Percentiles rank a stretch among this genome's conserved stretches.
Evolutionary conservation across 2,113 vertebrate species (phyloP).

Genomic region (Butorides virescens): DNA sequence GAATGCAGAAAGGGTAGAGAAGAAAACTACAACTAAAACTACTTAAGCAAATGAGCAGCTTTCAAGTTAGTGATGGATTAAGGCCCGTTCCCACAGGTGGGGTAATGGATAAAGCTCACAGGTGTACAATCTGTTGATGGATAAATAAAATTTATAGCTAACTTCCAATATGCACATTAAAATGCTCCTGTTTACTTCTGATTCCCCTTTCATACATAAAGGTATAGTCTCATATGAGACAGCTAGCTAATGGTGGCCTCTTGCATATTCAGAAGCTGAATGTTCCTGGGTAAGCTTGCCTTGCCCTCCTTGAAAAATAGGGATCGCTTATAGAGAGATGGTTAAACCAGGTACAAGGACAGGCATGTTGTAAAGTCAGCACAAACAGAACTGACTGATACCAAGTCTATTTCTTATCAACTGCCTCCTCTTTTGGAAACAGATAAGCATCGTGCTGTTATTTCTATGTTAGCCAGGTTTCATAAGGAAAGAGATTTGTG

Average conservation of each 20-base stretch:
- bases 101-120: neutral
- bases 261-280: neutral
- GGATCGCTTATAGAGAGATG: neutral
- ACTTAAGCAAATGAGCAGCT: neutral
- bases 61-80: conserved; percentile 3
- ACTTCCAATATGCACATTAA: neutral
- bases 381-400: neutral
- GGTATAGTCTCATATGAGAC: neutral
- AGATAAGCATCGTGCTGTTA: neutral
- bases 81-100: neutral
- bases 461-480: neutral
- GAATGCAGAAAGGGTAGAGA: neutral
- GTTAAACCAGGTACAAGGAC: neutral
- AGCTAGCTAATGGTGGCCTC: neutral
- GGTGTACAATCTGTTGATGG: neutral
- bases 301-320: neutral
- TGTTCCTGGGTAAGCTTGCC: neutral
- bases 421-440: neutral
- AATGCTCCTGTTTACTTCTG: neutral
- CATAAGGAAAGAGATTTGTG: neutral
- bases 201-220: neutral
- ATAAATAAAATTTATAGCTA: neutral
- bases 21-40: conserved; percentile 12
- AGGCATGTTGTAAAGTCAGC: neutral
- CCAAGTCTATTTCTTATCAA: neutral